A percentile compares a stretch with the other conserved stretches of the same genome.
phyloP scores from a whole-genome alignment of 2,797 vertebrate genomes.

The Cebuella pygmaea region DNA sequence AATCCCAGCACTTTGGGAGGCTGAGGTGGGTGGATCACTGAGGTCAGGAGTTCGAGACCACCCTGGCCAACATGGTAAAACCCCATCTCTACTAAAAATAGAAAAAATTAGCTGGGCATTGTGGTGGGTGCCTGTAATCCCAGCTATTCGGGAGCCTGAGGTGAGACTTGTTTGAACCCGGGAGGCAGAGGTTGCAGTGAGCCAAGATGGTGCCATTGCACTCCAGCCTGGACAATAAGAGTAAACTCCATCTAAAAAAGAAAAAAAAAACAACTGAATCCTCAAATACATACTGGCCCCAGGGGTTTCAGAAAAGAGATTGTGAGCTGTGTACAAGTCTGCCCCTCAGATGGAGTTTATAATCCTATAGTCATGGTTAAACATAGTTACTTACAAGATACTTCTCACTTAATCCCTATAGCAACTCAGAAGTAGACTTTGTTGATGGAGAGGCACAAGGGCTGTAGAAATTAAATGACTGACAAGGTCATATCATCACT shows the following conservation, averaged over 20 bases:
- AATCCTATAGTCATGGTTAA: background rate
- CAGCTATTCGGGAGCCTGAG: background rate
- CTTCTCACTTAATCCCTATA: background rate
- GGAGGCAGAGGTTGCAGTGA: background rate
- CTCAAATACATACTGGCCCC: background rate
- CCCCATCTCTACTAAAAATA: background rate
- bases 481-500: background rate
- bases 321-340: background rate
- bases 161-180: background rate
- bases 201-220: background rate
- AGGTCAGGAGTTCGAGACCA: background rate
- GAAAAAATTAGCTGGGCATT: background rate
- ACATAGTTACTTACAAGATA: background rate
- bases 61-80: background rate
- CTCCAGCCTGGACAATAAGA: background rate
- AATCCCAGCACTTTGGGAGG: background rate
- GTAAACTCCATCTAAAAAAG: background rate
- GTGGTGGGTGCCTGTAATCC: background rate
- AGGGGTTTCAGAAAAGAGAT: background rate
- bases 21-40: background rate
- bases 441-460: background rate
- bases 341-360: background rate
- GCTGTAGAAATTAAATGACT: background rate
- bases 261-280: constrained; percentile 15
- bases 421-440: background rate